Base-by-base conservation (phyloP, 1,140 invertebrate genomes). In the Drosophila nigrodunni region DNA sequence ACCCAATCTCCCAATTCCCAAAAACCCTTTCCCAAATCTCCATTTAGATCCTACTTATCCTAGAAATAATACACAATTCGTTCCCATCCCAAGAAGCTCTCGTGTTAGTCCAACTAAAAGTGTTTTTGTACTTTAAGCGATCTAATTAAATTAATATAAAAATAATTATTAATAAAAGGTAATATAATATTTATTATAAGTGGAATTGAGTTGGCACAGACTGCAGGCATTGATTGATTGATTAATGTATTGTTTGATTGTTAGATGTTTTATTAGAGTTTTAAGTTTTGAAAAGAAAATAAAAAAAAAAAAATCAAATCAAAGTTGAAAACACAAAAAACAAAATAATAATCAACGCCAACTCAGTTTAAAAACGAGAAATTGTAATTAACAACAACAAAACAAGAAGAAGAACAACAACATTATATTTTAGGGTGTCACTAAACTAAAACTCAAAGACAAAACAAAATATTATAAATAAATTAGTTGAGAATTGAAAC, bases 401-500 rank as follows among this genome's bases (percentile, higher is more conserved):
- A 61, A 61, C 13, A 74, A 35, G 8, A 61, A 72, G 41, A 59
- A 37, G 15, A 78, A 57, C 43, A 72, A 34, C 49, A 80, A 70
- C 47, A 78, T 43, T 70, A 49, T 85, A 89, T 62, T 89, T 89
- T 89, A 89, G 75, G 72, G 78, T 85, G 81, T 89, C 82, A 80
- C 69, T 66, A 82, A 82, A 78, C 77, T 87, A 86, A 87, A 71
- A 67, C 78, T 86, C 60, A 65, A 75, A 68, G 75, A 78, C 52
- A 77, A 80, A 64, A 37, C 11, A 66, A 80, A 80, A 82, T 50
- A 65, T 65, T 65, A 65, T 55, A 55, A 89, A 85, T 81, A 89
- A 89, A 90, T 89, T 89, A 90, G 85, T 89, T 89, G 86, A 89
- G 76, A 89, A 85, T 90, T 90, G 75, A 89, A 89, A 80, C 35